These are phyloP conservation scores for Limnephilus auricula DNA, from an alignment of 2,888 invertebrate genomes.

Conservation along the genomic window DNA sequence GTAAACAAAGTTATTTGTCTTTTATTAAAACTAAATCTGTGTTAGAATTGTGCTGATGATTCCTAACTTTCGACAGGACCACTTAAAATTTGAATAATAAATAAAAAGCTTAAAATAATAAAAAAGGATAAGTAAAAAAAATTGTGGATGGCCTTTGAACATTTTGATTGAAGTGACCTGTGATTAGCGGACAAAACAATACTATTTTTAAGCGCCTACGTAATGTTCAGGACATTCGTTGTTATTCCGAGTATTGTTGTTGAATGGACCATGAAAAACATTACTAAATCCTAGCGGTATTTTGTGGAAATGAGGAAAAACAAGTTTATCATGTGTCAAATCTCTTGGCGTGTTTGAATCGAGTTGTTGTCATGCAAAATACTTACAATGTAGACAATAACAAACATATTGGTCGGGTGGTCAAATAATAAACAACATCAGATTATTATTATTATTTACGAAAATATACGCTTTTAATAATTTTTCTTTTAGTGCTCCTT, in stretches of 20 bases:
- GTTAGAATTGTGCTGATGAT: too few relatives aligned
- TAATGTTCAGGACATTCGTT: not conserved
- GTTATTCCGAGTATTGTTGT: not conserved
- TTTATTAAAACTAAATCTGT: too few relatives aligned
- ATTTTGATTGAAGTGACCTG: not conserved
- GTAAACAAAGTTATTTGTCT: too few relatives aligned
- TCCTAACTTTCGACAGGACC: too few relatives aligned
- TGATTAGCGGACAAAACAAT: not conserved
- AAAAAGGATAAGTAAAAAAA: too few relatives aligned
- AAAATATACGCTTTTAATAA: too few relatives aligned
- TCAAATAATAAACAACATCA: not conserved
- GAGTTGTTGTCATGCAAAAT: not conserved
- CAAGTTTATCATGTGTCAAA: not conserved
- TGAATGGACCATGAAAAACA: not conserved
- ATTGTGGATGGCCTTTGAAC: not conserved
- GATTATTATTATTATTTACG: too few relatives aligned
- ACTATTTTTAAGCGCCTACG: not conserved
- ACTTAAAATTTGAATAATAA: too few relatives aligned
- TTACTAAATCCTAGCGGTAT: not conserved
- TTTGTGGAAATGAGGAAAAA: not conserved
- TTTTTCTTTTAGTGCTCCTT: too few relatives aligned
- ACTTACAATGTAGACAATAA: not conserved
- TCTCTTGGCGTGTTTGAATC: slow-evolving; percentile 1
- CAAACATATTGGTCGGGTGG: not conserved
- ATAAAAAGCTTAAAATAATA: not conserved